phyloP scores from a whole-genome alignment of 2,888 invertebrate species.

The Trachelus stipa region DNA sequence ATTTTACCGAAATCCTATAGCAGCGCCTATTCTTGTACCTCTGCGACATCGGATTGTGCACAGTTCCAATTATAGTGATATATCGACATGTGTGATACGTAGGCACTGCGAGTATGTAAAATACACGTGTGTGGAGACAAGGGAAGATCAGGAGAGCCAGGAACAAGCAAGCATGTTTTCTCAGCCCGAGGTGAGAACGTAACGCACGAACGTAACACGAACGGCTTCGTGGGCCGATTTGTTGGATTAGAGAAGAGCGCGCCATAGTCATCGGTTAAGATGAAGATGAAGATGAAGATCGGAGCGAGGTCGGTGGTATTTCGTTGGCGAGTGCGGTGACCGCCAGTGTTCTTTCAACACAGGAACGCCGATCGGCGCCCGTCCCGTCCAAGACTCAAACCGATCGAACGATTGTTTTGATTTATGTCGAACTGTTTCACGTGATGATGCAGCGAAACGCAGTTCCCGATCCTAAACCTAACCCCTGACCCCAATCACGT shows the following conservation, averaged over 20 bases:
- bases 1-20: neutral
- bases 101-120: neutral
- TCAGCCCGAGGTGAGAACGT: slow-evolving; percentile 3
- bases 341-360: slow-evolving; percentile 20
- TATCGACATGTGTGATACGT: slow-evolving; percentile 15
- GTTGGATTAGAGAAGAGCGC: slow-evolving; percentile 6
- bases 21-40: neutral
- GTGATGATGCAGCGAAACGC: slow-evolving; percentile 22
- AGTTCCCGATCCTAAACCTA: slow-evolving; percentile 12
- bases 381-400: slow-evolving; percentile 4
- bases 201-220: neutral
- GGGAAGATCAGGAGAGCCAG: neutral
- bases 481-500: slow-evolving; percentile 19
- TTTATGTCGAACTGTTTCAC: slow-evolving; percentile 25
- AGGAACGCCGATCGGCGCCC: slow-evolving; percentile 12
- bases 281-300: slow-evolving; percentile 1
- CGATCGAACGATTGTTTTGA: slow-evolving; percentile 25
- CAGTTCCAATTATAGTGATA: slow-evolving; percentile 37
- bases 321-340: slow-evolving; percentile 17
- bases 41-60: slow-evolving; percentile 25
- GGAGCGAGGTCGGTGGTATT: slow-evolving; percentile 8
- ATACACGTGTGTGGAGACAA: neutral
- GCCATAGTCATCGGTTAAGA: neutral
- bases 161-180: neutral
- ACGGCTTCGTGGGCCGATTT: slow-evolving; percentile 1